These are phyloP conservation scores for Numida meleagris DNA, from an alignment of 2,113 vertebrate genomes.

Conservation along the genomic window DNA sequence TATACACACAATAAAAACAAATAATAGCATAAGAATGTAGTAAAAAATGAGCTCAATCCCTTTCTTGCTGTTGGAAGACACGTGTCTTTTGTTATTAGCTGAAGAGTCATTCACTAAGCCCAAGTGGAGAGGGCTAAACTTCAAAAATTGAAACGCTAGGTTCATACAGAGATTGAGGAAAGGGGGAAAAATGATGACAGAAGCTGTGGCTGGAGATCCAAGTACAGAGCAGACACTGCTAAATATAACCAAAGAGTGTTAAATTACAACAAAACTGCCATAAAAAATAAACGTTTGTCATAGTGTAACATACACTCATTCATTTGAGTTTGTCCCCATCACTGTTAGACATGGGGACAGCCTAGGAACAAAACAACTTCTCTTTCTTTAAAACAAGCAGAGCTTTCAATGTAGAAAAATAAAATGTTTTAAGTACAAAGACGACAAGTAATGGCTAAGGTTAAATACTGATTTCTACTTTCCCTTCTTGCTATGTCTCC, in stretches of 20 bases:
- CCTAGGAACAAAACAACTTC: not conserved
- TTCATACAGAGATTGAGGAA: not conserved
- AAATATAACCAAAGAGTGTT: not conserved
- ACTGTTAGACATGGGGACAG: not conserved
- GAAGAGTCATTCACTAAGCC: not conserved
- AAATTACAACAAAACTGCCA: not conserved
- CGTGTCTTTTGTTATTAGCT: not conserved
- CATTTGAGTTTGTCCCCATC: not conserved
- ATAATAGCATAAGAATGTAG: not conserved
- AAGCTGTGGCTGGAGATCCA: not conserved
- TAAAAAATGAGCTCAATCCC: not conserved
- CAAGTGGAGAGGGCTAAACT: not conserved
- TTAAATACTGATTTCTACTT: not conserved
- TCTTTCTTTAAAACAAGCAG: not conserved
- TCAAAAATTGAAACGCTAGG: not conserved
- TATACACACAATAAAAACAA: not conserved
- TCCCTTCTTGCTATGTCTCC: not conserved
- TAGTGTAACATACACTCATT: not conserved
- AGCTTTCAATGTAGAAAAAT: not conserved
- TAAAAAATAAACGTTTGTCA: not conserved
- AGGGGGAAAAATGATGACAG: not conserved
- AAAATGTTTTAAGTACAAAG: not conserved
- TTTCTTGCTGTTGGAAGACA: not conserved
- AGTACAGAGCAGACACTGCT: not conserved
- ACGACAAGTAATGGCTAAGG: not conserved